Evolutionary conservation across 2,113 vertebrate genomes (phyloP).

Genomic region (Scophthalmus maximus): DNA sequence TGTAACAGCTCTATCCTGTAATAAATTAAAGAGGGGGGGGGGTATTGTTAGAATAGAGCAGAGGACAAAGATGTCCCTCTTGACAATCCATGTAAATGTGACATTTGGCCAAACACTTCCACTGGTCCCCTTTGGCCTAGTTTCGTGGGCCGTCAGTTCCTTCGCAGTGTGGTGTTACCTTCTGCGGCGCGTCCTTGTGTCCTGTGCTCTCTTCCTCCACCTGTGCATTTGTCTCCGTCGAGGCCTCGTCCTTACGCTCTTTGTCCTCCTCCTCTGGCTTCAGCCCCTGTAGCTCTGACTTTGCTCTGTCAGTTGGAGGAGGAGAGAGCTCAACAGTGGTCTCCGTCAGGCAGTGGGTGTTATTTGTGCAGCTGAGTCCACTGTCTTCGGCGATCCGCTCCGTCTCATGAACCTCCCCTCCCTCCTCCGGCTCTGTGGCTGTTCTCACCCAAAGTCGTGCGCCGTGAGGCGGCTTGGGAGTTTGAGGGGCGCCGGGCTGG

Average conservation of each 20-base stretch:
- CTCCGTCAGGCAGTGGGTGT: conserved; percentile 11
- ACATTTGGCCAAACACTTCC: too few relatives aligned
- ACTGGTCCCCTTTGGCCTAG: not conserved
- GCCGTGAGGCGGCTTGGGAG: not conserved
- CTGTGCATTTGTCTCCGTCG: not conserved
- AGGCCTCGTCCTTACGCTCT: not conserved
- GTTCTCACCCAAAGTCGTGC: not conserved
- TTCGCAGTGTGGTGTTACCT: not conserved
- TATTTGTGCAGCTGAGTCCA: not conserved
- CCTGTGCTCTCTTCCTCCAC: not conserved
- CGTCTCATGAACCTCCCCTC: not conserved
- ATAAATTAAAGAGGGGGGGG: too few relatives aligned
- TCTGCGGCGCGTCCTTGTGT: not conserved
- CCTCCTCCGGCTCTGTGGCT: not conserved
- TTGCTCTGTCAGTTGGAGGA: not conserved
- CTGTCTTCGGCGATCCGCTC: not conserved
- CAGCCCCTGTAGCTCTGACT: not conserved
- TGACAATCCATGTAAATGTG: too few relatives aligned
- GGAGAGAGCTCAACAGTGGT: conserved; percentile 18
- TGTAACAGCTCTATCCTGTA: too few relatives aligned
- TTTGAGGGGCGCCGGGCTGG: not conserved
- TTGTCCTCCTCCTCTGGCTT: conserved; percentile 7
- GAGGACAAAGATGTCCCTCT: too few relatives aligned
- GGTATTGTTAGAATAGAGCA: not conserved
- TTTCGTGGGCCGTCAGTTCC: not conserved